A percentile compares a stretch with the other conserved stretches of the same genome.
Evolutionary conservation across 2,888 invertebrate genomes (phyloP).

Genomic region (Thecocarcelia acutangulata): DNA sequence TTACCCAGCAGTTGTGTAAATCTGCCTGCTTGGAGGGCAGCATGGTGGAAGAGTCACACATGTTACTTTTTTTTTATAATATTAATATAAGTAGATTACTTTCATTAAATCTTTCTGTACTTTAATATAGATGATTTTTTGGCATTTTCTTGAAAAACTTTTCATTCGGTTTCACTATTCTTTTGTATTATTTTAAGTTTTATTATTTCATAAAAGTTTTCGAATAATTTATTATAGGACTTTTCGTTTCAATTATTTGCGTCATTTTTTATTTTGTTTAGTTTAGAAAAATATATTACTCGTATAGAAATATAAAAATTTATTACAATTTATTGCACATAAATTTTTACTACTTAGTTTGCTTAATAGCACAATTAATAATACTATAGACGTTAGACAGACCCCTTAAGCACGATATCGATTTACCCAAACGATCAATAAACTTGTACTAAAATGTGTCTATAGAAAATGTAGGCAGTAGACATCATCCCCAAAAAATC

Average conservation of each 20-base stretch:
- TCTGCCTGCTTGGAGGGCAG: slow-evolving; percentile 85
- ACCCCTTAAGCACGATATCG: slow-evolving; percentile 10
- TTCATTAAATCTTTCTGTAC: too few relatives aligned
- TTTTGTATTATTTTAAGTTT: too few relatives aligned
- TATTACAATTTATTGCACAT: not conserved
- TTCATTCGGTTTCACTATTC: too few relatives aligned
- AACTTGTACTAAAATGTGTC: slow-evolving; percentile 48
- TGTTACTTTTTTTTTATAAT: slow-evolving; percentile 73
- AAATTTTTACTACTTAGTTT: not conserved
- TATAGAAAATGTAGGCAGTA: slow-evolving; percentile 10
- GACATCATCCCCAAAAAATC: slow-evolving; percentile 38
- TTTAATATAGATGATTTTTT: not conserved
- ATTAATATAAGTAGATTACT: too few relatives aligned
- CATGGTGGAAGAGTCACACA: slow-evolving; percentile 85
- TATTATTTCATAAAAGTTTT: too few relatives aligned
- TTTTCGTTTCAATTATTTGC: too few relatives aligned
- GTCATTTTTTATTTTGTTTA: too few relatives aligned
- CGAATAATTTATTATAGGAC: too few relatives aligned
- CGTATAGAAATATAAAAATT: too few relatives aligned
- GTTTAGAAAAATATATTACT: too few relatives aligned
- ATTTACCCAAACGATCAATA: slow-evolving; percentile 39
- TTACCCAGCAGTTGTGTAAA: slow-evolving; percentile 89
- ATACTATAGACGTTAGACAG: not conserved
- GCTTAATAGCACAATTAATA: not conserved
- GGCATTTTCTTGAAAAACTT: too few relatives aligned